Percentiles rank a stretch among this genome's conserved stretches.
phyloP scores from a whole-genome alignment of 2,888 invertebrate species.

The Odontocolon sp. region DNA sequence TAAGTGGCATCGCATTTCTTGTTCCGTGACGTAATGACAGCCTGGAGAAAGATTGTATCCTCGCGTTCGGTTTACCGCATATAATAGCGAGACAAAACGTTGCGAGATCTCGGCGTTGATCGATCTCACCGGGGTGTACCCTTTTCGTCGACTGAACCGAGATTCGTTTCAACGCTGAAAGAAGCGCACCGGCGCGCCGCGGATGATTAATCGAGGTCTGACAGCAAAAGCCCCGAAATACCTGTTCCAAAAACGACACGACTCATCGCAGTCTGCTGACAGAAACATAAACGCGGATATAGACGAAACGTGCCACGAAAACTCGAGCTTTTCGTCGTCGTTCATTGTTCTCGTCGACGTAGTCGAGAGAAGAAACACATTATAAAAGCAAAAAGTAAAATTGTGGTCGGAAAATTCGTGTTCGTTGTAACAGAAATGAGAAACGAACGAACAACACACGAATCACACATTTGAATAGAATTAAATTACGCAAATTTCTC shows the following conservation, averaged over 20 bases:
- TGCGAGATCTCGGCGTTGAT: conserved; percentile 35
- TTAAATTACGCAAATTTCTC: conserved; percentile 5
- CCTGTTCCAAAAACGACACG: conserved; percentile 1
- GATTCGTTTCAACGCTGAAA: conserved; percentile 30
- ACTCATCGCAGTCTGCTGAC: background rate
- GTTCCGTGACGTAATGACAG: background rate
- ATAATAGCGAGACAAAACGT: conserved; percentile 27
- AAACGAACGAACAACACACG: background rate
- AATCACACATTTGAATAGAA: background rate
- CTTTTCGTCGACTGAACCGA: conserved; percentile 6
- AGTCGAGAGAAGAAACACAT: background rate
- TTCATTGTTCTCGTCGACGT: background rate
- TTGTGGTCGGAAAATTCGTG: too few relatives aligned
- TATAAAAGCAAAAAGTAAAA: too few relatives aligned
- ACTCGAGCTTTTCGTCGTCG: background rate
- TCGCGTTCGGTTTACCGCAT: background rate
- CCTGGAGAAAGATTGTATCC: background rate
- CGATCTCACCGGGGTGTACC: conserved; percentile 23
- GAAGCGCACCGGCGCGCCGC: conserved; percentile 11
- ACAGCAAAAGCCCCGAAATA: conserved; percentile 26
- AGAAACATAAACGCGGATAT: background rate
- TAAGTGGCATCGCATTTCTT: conserved; percentile 1
- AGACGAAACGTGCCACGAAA: background rate
- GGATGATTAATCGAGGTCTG: conserved; percentile 34
- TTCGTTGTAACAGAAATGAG: too few relatives aligned